Base-by-base conservation (phyloP, 2,888 invertebrate genomes). In the Brassicogethes aeneus region DNA sequence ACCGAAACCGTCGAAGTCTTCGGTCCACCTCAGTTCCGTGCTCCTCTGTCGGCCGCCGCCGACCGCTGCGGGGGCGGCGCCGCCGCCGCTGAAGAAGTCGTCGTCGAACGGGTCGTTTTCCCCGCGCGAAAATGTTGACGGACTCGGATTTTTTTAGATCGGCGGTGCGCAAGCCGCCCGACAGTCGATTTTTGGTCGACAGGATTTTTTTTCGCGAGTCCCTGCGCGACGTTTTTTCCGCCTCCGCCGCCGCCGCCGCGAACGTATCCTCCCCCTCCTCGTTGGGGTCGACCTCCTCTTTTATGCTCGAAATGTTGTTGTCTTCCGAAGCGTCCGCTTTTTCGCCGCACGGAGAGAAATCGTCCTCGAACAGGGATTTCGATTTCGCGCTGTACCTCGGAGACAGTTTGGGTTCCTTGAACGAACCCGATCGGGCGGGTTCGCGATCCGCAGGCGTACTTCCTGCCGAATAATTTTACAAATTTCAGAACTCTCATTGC, bases 61-160 rank as follows among this genome's bases (percentile, higher is more conserved):
- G 30, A 49, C 60, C n/a, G n/a, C n/a, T n/a, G n/a, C n/a, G n/a
- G n/a, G n/a, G n/a, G n/a, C n/a, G 59, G 48, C 65, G 14, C 56
- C 57, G 39, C 60, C 80, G 5, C 57, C 61, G 37, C 62, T 81
- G 61, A 92, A 92, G 68, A 91, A 91, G 52, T 89, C 88, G 39
- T 86, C 86, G 52, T 89, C 91, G 59, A 92, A 92, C 1, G 92
- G 92, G 69, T 92, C 91, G 34, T 77, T 78, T 59, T 88, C 88
- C n/a, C 37, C 86, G 76, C 2, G 83, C 82, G 69, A 92, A 92
- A 55, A 92, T 92, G 66, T 91, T 90, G 5, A 90, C 83, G 2
- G 90, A 90, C 61, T 90, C 90, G 0, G 90, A 90, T 65, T 91
- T 91, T 58, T 85, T 85, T 36, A 89, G 73, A 46, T 81, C 80